These are phyloP conservation scores for Amblyteles armatorius DNA, from an alignment of 2,888 invertebrate genomes.

Conservation along the genomic window DNA sequence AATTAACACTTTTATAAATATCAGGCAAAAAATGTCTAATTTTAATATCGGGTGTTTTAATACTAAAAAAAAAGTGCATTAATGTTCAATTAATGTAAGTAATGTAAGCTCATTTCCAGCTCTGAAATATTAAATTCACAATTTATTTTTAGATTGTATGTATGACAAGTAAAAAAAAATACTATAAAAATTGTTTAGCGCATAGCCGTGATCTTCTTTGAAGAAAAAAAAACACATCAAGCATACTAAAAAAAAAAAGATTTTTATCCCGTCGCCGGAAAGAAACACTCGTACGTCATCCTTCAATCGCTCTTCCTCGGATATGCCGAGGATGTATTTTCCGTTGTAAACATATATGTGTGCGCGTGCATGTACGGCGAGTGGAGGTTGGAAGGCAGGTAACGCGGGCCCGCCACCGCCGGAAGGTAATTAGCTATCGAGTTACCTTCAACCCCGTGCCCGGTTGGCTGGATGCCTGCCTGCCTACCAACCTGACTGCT, in stretches of 20 bases:
- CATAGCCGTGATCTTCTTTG: conserved; percentile 61
- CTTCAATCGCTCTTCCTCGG: conserved; percentile 38
- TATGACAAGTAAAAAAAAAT: no score
- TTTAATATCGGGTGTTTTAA: no score
- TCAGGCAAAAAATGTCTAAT: no score
- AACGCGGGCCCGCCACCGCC: conserved; percentile 65
- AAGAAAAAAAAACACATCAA: neutral
- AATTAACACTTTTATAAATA: no score
- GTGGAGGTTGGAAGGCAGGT: conserved; percentile 64
- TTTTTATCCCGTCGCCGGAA: conserved; percentile 60
- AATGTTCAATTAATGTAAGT: no score
- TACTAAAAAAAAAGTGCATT: no score
- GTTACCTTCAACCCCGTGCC: conserved; percentile 75
- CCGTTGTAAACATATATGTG: neutral
- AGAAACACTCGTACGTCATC: conserved; percentile 75
- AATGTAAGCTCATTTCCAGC: no score
- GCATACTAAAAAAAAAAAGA: neutral
- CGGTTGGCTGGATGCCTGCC: conserved; percentile 66
- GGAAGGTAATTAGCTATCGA: conserved; percentile 79
- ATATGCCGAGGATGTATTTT: conserved; percentile 18
- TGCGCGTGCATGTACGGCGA: neutral
- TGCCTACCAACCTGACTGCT: conserved; percentile 64
- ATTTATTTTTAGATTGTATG: no score
- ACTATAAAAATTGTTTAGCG: conserved; percentile 78
- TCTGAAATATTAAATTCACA: no score